Evolutionary conservation across 2,113 vertebrate genomes (phyloP).

Genomic region (Spermophilus dauricus): DNA sequence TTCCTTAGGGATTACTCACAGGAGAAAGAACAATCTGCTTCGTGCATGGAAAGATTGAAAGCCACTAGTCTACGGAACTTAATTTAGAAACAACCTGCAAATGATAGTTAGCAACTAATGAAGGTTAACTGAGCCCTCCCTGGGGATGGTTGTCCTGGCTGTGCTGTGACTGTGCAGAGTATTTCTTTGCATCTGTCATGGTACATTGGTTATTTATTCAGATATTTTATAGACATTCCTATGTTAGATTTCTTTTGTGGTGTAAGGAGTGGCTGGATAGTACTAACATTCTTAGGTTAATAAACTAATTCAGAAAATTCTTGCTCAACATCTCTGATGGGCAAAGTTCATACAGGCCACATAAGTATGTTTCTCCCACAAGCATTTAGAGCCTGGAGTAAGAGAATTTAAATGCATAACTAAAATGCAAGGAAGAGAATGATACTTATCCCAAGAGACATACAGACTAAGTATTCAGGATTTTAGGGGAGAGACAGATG

Average conservation of each 20-base stretch:
- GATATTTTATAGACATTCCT: constrained; percentile 6
- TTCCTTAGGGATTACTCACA: constrained; percentile 75
- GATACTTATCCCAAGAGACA: background rate
- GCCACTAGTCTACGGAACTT: constrained; percentile 9
- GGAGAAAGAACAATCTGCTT: constrained; percentile 51
- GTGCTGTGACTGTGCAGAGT: background rate
- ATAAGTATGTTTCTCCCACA: background rate
- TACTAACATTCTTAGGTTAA: background rate
- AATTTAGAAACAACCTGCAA: constrained; percentile 72
- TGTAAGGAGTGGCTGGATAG: background rate
- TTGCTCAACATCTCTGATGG: background rate
- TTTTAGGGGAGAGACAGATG: background rate
- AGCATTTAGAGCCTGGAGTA: background rate
- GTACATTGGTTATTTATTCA: background rate
- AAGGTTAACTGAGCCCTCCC: constrained; percentile 66
- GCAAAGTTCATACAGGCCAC: background rate
- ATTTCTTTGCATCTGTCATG: constrained; percentile 43
- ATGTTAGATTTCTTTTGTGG: background rate
- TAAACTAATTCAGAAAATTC: background rate
- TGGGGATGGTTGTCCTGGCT: constrained; percentile 28
- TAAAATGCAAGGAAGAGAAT: background rate
- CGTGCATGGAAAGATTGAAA: constrained; percentile 53
- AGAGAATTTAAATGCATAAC: background rate
- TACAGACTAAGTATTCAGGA: background rate
- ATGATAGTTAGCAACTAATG: constrained; percentile 56